Percentiles rank a stretch among this genome's conserved stretches.
Evolutionary conservation across 2,888 invertebrate species (phyloP).

Genomic region (Tiphia femorata): DNA sequence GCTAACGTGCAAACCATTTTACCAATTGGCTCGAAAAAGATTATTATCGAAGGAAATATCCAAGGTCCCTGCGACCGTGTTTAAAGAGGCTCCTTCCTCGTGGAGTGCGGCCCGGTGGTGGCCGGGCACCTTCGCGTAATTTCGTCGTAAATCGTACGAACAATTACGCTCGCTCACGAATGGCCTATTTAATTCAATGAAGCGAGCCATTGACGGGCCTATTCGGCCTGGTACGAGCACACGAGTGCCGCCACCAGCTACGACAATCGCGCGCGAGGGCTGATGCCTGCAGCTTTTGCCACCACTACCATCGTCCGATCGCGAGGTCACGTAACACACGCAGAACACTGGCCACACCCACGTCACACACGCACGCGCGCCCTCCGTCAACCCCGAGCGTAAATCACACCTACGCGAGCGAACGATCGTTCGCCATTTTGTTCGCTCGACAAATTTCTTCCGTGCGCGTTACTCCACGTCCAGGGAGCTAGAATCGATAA

Average conservation of each 20-base stretch:
- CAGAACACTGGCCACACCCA: constrained; percentile 27
- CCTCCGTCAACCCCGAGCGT: constrained; percentile 5
- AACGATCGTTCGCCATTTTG: neutral
- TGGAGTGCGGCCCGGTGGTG: too few species aligned
- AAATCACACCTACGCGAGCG: constrained; percentile 20
- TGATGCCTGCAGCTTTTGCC: too few species aligned
- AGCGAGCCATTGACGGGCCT: constrained; percentile 56
- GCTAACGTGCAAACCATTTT: too few species aligned
- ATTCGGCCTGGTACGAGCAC: constrained; percentile 49
- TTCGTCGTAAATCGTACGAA: constrained; percentile 4
- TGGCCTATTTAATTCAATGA: constrained; percentile 59
- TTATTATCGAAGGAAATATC: too few species aligned
- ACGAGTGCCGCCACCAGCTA: constrained; percentile 36
- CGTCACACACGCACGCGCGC: constrained; percentile 27
- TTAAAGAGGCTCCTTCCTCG: too few species aligned
- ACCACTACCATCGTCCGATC: constrained; percentile 43
- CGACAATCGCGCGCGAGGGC: constrained; percentile 32
- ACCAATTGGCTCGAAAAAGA: too few species aligned
- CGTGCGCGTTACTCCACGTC: too few species aligned
- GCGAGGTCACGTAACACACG: constrained; percentile 46
- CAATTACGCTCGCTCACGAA: constrained; percentile 44
- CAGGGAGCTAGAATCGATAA: too few species aligned
- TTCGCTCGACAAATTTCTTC: neutral
- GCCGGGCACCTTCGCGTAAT: too few species aligned
- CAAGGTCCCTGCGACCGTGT: too few species aligned